phyloP scores from a whole-genome alignment of 2,797 vertebrate genomes.

The Lacerta viridis region DNA sequence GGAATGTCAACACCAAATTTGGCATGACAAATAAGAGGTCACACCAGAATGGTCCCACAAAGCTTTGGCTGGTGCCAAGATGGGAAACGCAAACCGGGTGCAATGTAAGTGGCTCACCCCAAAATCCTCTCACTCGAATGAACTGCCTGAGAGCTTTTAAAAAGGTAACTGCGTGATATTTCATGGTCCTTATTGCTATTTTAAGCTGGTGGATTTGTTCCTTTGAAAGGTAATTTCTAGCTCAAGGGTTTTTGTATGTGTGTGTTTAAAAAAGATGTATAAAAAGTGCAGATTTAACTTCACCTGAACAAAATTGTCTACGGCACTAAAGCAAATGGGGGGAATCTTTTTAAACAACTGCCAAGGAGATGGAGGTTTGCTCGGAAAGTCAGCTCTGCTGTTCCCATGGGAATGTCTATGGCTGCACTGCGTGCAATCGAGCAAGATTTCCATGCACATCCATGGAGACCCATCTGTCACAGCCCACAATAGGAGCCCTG shows the following conservation, averaged over 20 bases:
- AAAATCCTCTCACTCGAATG: too few relatives aligned
- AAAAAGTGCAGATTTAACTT: neutral
- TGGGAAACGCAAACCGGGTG: neutral
- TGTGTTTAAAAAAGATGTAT: neutral
- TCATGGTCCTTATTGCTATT: slow-evolving; percentile 20
- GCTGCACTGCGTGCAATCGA: neutral
- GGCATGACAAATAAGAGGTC: neutral
- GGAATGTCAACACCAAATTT: neutral
- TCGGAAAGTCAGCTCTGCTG: too few relatives aligned
- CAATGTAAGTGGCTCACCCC: neutral
- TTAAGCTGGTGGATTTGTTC: neutral
- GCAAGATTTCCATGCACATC: neutral
- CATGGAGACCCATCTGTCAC: neutral
- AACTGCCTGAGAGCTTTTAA: neutral
- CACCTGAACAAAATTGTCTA: neutral
- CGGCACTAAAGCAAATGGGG: neutral
- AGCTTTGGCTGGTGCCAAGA: neutral
- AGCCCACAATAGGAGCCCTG: too few relatives aligned
- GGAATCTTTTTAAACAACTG: neutral
- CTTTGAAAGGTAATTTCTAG: neutral
- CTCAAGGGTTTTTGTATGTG: too few relatives aligned
- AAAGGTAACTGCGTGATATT: neutral
- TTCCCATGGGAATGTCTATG: neutral
- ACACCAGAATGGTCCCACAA: neutral
- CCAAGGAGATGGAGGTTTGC: neutral